Conservation (phyloP, 2,113 vertebrate genomes). For the Raja brachyura region DNA sequence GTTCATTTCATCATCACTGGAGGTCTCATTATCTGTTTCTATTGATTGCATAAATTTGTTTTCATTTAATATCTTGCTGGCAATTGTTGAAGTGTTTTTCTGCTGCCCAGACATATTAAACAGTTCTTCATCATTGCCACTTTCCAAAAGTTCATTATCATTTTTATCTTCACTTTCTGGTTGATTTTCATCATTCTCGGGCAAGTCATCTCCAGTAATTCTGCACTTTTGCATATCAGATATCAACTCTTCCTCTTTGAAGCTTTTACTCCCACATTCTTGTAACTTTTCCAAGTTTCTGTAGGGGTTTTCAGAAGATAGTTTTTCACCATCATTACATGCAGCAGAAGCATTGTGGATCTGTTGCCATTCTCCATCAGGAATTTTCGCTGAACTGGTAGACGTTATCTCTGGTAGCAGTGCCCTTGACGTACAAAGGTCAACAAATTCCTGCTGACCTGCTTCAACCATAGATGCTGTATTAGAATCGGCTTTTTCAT, state of each 20-base stretch:
- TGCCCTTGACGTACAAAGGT: neutral
- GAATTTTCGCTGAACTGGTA: neutral
- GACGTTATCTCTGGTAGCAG: neutral
- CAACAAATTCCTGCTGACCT: neutral
- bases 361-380: neutral
- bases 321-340: neutral
- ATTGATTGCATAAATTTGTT: conserved; percentile 45
- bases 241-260: conserved; percentile 45
- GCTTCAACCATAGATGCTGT: neutral
- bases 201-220: conserved; percentile 50
- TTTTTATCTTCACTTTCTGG: conserved; percentile 45
- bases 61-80: conserved; percentile 47
- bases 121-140: conserved; percentile 49
- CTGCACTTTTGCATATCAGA: conserved; percentile 42
- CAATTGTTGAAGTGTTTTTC: conserved; percentile 37
- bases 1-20: conserved; percentile 16
- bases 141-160: conserved; percentile 50
- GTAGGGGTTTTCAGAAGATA: neutral
- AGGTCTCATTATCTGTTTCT: conserved; percentile 26
- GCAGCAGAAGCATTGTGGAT: neutral
- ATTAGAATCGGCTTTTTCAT: conserved; percentile 16
- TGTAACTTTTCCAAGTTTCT: conserved; percentile 25
- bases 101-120: conserved; percentile 41
- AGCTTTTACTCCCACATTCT: conserved; percentile 43
- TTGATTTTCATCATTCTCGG: conserved; percentile 10